Evolutionary conservation across 2,113 vertebrate species (phyloP), one percentile per base, ranked within the genome.

Genomic region (Gallinago jamesoni): DNA sequence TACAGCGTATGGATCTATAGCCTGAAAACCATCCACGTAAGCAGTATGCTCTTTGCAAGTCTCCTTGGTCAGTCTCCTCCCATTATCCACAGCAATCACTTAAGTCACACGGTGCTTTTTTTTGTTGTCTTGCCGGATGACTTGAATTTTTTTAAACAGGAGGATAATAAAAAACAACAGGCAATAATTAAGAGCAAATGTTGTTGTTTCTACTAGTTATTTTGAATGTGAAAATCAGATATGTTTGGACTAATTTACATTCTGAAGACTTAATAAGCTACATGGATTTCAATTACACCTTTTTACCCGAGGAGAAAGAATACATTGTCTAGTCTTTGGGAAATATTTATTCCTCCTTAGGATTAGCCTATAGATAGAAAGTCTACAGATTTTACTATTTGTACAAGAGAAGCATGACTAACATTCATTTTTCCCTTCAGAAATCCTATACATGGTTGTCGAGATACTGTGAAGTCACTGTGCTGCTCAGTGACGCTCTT

Each of bases 401-500:
- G 31, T 64, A 74, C 31, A 84, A 53, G 9, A 92, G n/a, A 86
- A 86, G 21, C 18, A 70, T 21, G 27, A 67, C 18, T 67, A 66
- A 35, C 4, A 28, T 43, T 67, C 10, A 22, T 77, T 90, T 88
- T 90, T 87, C 35, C 24, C 27, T 72, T 94, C 68, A 81, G 27
- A 90, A 77, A 75, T 64, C 22, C 37, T 35, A 1, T 43, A 56
- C 5, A 28, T 35, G 17, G 25, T 63, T 37, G 35, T 37, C 35
- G 35, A 81, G 68, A 28, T 31, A 60, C 27, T 48, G 31, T 77
- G 52, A 74, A 95, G 16, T 39, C 41, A 43, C 67, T 88, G 25
- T 69, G 70, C 91, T 96, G 93, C 62, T 84, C 92, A 68, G 63
- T 76, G 78, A 77, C 83, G 87, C 45, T 87, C 89, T 94, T 94